Evolutionary conservation across 2,888 invertebrate species (phyloP).

Genomic region (Pocota personata): DNA sequence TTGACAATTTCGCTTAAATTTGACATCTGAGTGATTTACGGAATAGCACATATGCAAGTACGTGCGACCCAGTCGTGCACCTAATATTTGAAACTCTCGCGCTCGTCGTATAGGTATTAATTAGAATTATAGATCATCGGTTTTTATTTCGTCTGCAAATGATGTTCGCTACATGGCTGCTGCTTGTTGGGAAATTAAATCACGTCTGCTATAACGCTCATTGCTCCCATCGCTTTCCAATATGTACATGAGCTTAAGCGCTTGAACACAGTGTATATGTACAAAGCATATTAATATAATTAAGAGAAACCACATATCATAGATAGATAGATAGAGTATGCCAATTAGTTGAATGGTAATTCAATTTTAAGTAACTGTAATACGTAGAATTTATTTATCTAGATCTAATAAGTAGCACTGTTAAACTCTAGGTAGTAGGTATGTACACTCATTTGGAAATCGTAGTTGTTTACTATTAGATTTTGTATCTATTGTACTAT

Average conservation of each 20-base stretch:
- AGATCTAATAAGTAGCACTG: slow-evolving; percentile 54
- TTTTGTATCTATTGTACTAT: background rate
- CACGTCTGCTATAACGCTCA: background rate
- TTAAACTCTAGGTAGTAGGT: slow-evolving; percentile 1
- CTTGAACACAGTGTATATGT: background rate
- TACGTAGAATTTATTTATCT: background rate
- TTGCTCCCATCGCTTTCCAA: background rate
- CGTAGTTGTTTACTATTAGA: background rate
- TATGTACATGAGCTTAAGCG: background rate
- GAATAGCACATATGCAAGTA: no score
- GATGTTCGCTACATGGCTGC: background rate
- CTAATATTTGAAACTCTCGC: no score
- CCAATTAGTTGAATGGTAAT: background rate
- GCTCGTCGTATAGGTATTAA: no score
- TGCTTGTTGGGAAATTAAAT: background rate
- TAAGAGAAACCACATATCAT: background rate
- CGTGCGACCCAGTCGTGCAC: no score
- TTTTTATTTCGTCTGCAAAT: no score
- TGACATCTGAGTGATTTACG: no score
- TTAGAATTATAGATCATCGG: no score
- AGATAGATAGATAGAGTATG: background rate
- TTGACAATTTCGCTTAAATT: no score
- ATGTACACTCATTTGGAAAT: slow-evolving; percentile 10
- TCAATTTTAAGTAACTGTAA: background rate
- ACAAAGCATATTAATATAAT: no score